These are phyloP conservation scores for Embidobia sp. DNA, from an alignment of 2,888 invertebrate species.

Conservation along the genomic window DNA sequence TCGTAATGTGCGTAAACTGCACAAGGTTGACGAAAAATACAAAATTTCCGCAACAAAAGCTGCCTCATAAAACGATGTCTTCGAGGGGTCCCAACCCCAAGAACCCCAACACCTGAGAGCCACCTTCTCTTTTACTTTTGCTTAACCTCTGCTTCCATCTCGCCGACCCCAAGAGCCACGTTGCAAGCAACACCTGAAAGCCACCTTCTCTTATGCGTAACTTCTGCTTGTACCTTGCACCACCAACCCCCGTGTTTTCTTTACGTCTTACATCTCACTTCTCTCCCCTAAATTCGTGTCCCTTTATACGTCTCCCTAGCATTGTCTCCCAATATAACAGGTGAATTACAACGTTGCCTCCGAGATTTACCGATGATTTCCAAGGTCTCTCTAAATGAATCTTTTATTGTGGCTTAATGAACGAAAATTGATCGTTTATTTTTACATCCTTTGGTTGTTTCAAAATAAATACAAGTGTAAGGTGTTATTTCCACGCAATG, in stretches of 20 bases:
- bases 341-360: constrained; percentile 49
- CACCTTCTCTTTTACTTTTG: no score
- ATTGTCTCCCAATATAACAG: constrained; percentile 64
- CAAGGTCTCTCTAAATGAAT: no score
- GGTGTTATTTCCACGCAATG: constrained; percentile 27
- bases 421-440: no score
- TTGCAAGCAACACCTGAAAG: no score
- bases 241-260: constrained; percentile 21
- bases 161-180: no score
- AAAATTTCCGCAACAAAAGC: constrained; percentile 77
- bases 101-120: constrained; percentile 75
- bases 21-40: constrained; percentile 70
- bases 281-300: not conserved
- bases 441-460: no score
- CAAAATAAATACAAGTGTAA: constrained; percentile 34
- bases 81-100: constrained; percentile 68
- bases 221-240: constrained; percentile 49
- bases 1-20: constrained; percentile 70
- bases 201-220: no score
- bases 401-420: no score
- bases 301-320: not conserved
- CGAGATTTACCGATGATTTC: no score
- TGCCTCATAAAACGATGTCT: constrained; percentile 70
- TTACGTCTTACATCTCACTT: constrained; percentile 14
- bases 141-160: no score